Conservation (phyloP, 1,140 invertebrate genomes). For the Drosophila kurseongensis region DNA sequence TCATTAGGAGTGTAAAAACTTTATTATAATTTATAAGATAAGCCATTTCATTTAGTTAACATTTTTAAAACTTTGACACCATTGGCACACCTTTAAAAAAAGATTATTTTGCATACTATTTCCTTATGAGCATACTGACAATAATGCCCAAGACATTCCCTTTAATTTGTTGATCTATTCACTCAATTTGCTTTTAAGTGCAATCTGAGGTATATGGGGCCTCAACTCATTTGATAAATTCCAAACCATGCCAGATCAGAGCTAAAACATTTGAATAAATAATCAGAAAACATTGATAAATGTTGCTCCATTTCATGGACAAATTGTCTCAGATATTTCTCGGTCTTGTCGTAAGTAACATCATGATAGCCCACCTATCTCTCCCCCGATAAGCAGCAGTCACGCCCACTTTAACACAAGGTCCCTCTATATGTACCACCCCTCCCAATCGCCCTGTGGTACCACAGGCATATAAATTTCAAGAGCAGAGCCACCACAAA, state of each 20-base stretch:
- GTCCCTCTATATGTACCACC: slow-evolving; percentile 1
- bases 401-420: slow-evolving; percentile 46
- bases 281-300: slow-evolving; percentile 20
- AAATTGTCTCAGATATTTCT: slow-evolving; percentile 40
- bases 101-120: too few relatives aligned
- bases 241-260: neutral
- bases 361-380: slow-evolving; percentile 8
- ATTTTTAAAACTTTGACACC: too few relatives aligned
- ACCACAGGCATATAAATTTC: slow-evolving; percentile 70
- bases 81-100: too few relatives aligned
- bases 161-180: too few relatives aligned
- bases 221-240: slow-evolving; percentile 4
- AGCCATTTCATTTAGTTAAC: too few relatives aligned
- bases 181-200: neutral
- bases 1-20: neutral
- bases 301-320: slow-evolving; percentile 30
- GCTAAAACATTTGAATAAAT: slow-evolving; percentile 29
- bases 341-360: slow-evolving; percentile 34
- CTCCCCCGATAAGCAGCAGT: slow-evolving; percentile 26
- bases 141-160: too few relatives aligned
- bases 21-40: too few relatives aligned
- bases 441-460: slow-evolving; percentile 8
- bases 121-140: too few relatives aligned
- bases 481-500: slow-evolving; percentile 67
- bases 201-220: too few relatives aligned